Percentiles rank a stretch among this genome's conserved stretches.
These are phyloP conservation scores for Glaucomys volans DNA, from an alignment of 2,113 vertebrate species.

Conservation along the genomic window DNA sequence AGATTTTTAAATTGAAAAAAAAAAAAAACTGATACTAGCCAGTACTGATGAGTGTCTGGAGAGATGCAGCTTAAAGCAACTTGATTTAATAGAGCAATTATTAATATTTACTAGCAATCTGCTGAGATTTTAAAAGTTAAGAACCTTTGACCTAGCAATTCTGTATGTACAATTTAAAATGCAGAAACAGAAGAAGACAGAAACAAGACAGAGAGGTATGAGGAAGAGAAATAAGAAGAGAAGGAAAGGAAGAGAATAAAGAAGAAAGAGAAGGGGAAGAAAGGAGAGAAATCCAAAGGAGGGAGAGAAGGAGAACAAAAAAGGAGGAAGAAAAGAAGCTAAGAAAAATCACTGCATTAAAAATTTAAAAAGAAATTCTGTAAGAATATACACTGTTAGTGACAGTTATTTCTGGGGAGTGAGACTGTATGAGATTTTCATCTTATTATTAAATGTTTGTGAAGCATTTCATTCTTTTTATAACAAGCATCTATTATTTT, in stretches of 20 bases:
- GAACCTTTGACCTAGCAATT: constrained; percentile 6
- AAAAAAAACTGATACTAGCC: no score
- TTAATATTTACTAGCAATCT: background rate
- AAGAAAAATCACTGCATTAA: background rate
- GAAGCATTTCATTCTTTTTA: constrained; percentile 8
- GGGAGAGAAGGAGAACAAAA: no score
- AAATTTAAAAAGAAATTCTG: background rate
- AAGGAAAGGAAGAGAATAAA: background rate
- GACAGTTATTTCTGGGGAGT: background rate
- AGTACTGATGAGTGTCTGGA: background rate
- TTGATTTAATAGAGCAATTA: background rate
- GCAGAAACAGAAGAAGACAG: background rate
- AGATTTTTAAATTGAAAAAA: constrained; percentile 83
- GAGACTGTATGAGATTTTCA: background rate
- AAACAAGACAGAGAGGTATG: background rate
- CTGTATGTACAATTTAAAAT: background rate
- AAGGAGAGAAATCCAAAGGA: background rate
- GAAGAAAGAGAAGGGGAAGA: background rate
- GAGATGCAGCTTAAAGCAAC: background rate
- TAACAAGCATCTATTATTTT: constrained; percentile 29
- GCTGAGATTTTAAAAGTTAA: background rate
- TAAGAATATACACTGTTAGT: background rate
- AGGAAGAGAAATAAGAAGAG: background rate
- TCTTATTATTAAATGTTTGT: constrained; percentile 30
- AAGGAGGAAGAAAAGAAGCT: no score